Evolutionary conservation across 2,113 vertebrate species (phyloP), one percentile per base, ranked within the genome.

Genomic region (Melanerpes formicivorus): DNA sequence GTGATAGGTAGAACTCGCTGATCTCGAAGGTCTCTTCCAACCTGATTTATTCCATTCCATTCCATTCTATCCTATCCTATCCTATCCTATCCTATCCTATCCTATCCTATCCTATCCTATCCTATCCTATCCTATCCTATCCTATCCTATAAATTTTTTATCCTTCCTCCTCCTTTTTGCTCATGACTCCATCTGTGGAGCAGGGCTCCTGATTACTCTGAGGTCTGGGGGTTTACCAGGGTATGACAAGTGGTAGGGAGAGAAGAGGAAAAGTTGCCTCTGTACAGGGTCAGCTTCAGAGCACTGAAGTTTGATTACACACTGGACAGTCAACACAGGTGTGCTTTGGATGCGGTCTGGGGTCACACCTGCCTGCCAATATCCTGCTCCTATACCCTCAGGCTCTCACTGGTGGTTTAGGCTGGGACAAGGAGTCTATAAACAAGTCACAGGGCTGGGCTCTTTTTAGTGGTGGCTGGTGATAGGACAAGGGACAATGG

Each of bases 381-480:
- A 26, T 27, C n/a, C 18, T 8, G 0, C 19, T 32, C 21, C 56
- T 5, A 1, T 42, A 46, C 13, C 44, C 69, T 83, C 37, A 10
- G 0, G 0, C 42, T 46, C 15, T 27, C 4, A 0, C 26, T 48
- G 44, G 58, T 66, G 27, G 23, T 18, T 18, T 65, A 56, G 62
- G 22, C 42, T 59, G 46, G 21, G 25, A 2, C 0, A 1, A 78
- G 70, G 19, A 75, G 48, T 44, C 56, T 42, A 5, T 13, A 54
- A 17, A 27, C 11, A 6, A 0, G 0, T n/a, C 67, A 29, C 23
- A 21, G 10, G 48, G 9, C 48, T 50, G 48, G 48, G 19, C 21
- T 50, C 48, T 50, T 22, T 50, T 11, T 21, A 22, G 10, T 50
- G 48, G 10, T 50, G 48, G 48, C 48, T 50, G 21, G 5, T 22